These are phyloP conservation scores for Calypte anna DNA, from an alignment of 2,113 vertebrate species.

Conservation along the genomic window DNA sequence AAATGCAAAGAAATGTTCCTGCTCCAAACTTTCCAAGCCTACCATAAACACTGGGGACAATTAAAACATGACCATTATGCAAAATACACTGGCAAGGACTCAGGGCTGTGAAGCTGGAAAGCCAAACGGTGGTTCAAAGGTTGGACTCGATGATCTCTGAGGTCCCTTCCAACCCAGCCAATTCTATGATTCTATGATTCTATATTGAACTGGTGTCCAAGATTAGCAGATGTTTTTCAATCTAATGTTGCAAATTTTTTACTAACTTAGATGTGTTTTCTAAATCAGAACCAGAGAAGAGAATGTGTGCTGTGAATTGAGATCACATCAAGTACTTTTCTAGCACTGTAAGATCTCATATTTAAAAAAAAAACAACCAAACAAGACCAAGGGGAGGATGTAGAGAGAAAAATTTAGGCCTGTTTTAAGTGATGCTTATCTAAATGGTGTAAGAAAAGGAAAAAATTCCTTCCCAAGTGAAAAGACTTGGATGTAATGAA, in stretches of 20 bases:
- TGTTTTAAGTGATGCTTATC: conserved; percentile 1
- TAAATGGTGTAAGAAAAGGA: background rate
- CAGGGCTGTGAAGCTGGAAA: background rate
- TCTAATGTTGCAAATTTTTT: background rate
- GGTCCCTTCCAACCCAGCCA: too few relatives aligned
- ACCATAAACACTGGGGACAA: conserved; percentile 1
- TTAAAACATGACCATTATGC: background rate
- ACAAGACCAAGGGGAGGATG: too few relatives aligned
- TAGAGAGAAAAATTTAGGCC: background rate
- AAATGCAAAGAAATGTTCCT: background rate
- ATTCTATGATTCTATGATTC: too few relatives aligned
- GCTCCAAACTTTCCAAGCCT: background rate
- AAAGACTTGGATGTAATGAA: conserved; percentile 6
- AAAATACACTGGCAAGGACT: background rate
- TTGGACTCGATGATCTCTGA: too few relatives aligned
- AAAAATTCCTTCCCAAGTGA: conserved; percentile 20
- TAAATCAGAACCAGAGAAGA: conserved; percentile 28
- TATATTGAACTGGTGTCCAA: conserved; percentile 24
- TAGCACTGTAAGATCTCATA: background rate
- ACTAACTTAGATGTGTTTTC: background rate
- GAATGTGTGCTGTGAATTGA: background rate
- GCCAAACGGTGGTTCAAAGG: too few relatives aligned
- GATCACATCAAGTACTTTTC: conserved; percentile 10
- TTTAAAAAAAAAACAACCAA: background rate
- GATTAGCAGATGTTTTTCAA: conserved; percentile 50